phyloP scores from a whole-genome alignment of 2,888 invertebrate species.

The Sicus ferrugineus region DNA sequence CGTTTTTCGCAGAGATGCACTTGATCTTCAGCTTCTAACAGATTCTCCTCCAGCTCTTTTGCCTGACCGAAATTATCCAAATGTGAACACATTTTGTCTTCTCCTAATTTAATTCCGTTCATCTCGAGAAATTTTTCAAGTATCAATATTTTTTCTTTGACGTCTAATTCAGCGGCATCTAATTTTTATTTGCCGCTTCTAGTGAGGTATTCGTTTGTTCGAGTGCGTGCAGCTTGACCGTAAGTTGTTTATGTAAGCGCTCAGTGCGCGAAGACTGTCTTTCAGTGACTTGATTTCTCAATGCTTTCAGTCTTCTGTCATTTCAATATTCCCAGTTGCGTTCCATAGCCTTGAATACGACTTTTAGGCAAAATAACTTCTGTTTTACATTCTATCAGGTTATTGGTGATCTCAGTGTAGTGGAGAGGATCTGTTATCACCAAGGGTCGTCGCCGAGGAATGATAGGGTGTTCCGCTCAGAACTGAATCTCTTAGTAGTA shows the following conservation, averaged over 20 bases:
- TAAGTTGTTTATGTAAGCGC: constrained; percentile 44
- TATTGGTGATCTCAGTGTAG: too few species aligned
- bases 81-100: constrained; percentile 47
- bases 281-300: constrained; percentile 44
- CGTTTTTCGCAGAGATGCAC: constrained; percentile 39
- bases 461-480: too few species aligned
- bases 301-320: too few species aligned
- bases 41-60: constrained; percentile 37
- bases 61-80: constrained; percentile 45
- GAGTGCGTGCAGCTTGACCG: constrained; percentile 42
- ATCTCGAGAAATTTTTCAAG: constrained; percentile 48
- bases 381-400: too few species aligned
- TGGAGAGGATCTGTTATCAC: too few species aligned
- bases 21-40: constrained; percentile 39
- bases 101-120: constrained; percentile 49
- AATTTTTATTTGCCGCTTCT: constrained; percentile 43
- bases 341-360: too few species aligned
- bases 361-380: too few species aligned
- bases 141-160: constrained; percentile 43
- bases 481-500: too few species aligned
- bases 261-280: constrained; percentile 44
- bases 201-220: constrained; percentile 40
- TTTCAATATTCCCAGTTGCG: too few species aligned
- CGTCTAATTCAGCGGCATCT: constrained; percentile 45
- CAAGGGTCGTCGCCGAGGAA: too few species aligned